Percentiles rank a stretch among this genome's conserved stretches.
These are phyloP conservation scores for Andinoacara biseriatus DNA, from an alignment of 2,113 vertebrate species.

Conservation along the genomic window DNA sequence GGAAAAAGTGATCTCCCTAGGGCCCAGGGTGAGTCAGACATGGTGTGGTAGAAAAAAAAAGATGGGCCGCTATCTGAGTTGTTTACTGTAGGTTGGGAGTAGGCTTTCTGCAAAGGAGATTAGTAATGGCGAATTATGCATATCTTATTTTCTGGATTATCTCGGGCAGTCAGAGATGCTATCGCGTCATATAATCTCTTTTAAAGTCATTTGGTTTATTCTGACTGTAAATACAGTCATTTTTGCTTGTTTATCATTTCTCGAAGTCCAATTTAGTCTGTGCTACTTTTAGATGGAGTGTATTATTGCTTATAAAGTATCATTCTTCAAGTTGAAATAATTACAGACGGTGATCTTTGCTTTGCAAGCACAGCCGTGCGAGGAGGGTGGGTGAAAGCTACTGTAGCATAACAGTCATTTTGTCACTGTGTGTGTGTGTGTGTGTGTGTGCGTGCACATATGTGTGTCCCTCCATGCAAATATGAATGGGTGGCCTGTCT, in stretches of 20 bases:
- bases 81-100: slow-evolving; percentile 77
- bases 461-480: slow-evolving; percentile 64
- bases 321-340: slow-evolving; percentile 54
- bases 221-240: slow-evolving; percentile 70
- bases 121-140: slow-evolving; percentile 84
- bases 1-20: slow-evolving; percentile 65
- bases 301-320: slow-evolving; percentile 37
- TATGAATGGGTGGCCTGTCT: slow-evolving; percentile 73
- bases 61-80: slow-evolving; percentile 62
- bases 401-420: slow-evolving; percentile 48
- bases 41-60: slow-evolving; percentile 44
- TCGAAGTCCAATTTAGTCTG: slow-evolving; percentile 59
- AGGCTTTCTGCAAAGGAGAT: slow-evolving; percentile 78
- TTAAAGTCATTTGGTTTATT: slow-evolving; percentile 71
- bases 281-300: slow-evolving; percentile 50
- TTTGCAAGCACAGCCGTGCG: slow-evolving; percentile 48
- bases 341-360: slow-evolving; percentile 28
- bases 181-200: slow-evolving; percentile 76
- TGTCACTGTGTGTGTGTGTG: slow-evolving; percentile 8
- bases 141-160: slow-evolving; percentile 82
- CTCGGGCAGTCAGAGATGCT: slow-evolving; percentile 72
- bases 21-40: slow-evolving; percentile 59
- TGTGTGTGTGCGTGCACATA: neutral
- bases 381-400: slow-evolving; percentile 25
- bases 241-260: slow-evolving; percentile 71